phyloP scores from a whole-genome alignment of 2,888 invertebrate genomes.

The Euzetes globulus region DNA sequence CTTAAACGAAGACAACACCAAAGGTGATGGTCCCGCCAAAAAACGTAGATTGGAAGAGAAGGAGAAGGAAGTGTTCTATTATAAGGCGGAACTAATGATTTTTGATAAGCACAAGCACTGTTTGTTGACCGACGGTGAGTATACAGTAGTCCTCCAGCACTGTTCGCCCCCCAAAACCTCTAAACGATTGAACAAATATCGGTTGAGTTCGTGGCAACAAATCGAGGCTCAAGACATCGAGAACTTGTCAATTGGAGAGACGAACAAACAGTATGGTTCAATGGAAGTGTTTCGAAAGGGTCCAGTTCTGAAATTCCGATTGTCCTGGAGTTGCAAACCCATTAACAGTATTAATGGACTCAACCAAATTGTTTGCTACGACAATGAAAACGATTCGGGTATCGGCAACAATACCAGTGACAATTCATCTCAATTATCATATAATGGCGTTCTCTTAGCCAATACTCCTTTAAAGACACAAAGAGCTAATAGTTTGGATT shows the following conservation, averaged over 20 bases:
- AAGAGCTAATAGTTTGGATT: background rate
- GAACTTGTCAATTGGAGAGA: background rate
- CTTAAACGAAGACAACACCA: background rate
- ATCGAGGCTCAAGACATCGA: background rate
- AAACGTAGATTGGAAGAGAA: background rate
- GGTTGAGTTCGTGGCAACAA: background rate
- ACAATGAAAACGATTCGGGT: conserved; percentile 17
- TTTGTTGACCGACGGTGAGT: conserved; percentile 76
- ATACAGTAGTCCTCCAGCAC: conserved; percentile 76
- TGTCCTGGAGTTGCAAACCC: conserved; percentile 58
- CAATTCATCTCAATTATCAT: background rate
- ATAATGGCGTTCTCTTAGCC: background rate
- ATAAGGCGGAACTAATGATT: conserved; percentile 63
- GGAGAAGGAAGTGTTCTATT: background rate
- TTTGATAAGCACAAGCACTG: conserved; percentile 84
- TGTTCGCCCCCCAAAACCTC: conserved; percentile 34
- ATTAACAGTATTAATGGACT: background rate
- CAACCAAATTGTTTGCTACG: background rate
- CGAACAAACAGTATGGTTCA: conserved; percentile 2
- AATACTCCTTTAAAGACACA: conserved; percentile 3
- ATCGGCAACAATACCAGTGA: conserved; percentile 2
- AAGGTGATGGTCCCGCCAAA: background rate
- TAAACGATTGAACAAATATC: conserved; percentile 35
- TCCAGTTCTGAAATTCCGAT: conserved; percentile 72
- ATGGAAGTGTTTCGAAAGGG: conserved; percentile 58